Percentiles rank a stretch among this genome's conserved stretches.
phyloP scores from a whole-genome alignment of 2,797 vertebrate species.

The Pelodytes ibericus region DNA sequence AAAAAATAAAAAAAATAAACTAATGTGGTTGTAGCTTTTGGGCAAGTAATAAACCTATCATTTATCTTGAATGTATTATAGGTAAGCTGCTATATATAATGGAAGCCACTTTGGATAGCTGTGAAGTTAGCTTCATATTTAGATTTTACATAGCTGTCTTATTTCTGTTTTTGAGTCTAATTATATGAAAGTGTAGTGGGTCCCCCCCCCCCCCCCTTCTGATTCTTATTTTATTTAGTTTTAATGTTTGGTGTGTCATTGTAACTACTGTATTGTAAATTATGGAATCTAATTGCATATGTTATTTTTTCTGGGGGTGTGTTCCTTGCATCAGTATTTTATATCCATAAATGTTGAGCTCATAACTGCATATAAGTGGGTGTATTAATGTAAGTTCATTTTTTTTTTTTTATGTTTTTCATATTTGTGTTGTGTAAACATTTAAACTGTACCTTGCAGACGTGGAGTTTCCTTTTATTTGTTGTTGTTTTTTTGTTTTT shows the following conservation, averaged over 20 bases:
- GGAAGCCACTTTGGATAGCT: conserved; percentile 99
- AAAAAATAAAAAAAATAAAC: no score
- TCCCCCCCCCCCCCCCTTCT: conserved; percentile 77
- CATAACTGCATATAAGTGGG: conserved; percentile 96
- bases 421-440: conserved; percentile 90
- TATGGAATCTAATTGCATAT: conserved; percentile 93
- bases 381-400: conserved; percentile 96
- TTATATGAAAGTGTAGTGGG: conserved; percentile 95
- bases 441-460: conserved; percentile 91
- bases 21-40: conserved; percentile 92
- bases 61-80: conserved; percentile 99
- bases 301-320: conserved; percentile 87
- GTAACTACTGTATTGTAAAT: conserved; percentile 99
- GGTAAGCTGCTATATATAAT: conserved; percentile 99
- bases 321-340: conserved; percentile 98
- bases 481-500: conserved; percentile 89
- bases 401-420: conserved; percentile 82
- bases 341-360: conserved; percentile 93
- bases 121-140: conserved; percentile 99
- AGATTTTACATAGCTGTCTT: conserved; percentile 92
- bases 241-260: conserved; percentile 97
- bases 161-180: conserved; percentile 95
- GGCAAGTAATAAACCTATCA: conserved; percentile 98
- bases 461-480: no score
- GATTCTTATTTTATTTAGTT: conserved; percentile 70